phyloP scores from a whole-genome alignment of 2,888 invertebrate species.

The Neocrepidodera transversa region DNA sequence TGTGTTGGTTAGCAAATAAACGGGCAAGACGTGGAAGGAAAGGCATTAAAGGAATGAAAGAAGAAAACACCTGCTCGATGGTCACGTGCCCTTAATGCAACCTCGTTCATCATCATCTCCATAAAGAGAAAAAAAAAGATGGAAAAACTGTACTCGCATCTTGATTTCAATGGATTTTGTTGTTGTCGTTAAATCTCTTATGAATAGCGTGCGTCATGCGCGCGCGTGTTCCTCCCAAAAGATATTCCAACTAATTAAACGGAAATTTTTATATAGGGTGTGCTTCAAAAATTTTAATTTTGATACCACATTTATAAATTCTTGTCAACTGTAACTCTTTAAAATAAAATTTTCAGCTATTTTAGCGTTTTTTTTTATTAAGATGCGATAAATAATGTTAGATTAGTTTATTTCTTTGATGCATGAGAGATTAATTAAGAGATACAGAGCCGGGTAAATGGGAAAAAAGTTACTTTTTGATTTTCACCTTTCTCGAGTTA shows the following conservation, averaged over 20 bases:
- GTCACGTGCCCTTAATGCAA: conserved; percentile 29
- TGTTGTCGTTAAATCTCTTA: conserved; percentile 29
- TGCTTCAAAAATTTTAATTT: too few relatives aligned
- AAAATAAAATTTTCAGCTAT: too few relatives aligned
- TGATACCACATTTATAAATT: too few relatives aligned
- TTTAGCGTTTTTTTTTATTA: too few relatives aligned
- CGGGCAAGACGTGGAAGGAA: conserved; percentile 3
- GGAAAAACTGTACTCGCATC: conserved; percentile 23
- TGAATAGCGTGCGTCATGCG: conserved; percentile 24
- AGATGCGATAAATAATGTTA: too few relatives aligned
- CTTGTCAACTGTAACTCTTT: too few relatives aligned
- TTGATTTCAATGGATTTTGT: conserved; percentile 26
- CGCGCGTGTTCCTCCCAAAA: conserved; percentile 2
- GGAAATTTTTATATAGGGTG: conserved; percentile 8
- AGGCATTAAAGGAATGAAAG: conserved; percentile 3
- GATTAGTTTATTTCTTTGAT: too few relatives aligned
- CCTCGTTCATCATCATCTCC: conserved; percentile 26
- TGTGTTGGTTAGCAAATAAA: conserved; percentile 4
- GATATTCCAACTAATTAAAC: conserved; percentile 9
- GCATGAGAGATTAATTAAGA: too few relatives aligned
- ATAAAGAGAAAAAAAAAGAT: too few relatives aligned
- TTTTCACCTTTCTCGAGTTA: too few relatives aligned
- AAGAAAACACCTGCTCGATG: conserved; percentile 27
- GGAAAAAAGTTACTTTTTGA: too few relatives aligned
- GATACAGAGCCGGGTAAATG: too few relatives aligned